Evolutionary conservation across 2,797 vertebrate species (phyloP), one percentile per base, ranked within the genome.

Genomic region (Sylvia borin): DNA sequence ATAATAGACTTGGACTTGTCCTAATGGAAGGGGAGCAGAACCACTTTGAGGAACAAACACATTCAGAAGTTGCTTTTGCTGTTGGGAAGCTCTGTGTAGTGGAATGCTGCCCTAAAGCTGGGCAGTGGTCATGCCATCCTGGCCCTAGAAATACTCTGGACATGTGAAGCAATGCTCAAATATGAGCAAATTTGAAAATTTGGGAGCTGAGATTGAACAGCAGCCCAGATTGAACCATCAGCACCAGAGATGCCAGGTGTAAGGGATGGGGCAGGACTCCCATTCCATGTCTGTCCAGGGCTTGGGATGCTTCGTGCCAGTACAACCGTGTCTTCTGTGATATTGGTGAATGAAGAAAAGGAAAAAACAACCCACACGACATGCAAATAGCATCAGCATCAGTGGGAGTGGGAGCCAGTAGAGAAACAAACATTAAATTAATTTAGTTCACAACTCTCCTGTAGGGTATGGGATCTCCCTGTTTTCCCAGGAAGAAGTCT

Each of bases 371-470:
- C 78, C 32, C 3, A 77, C 72, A 66, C 20, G 2, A 85, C 54
- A 83, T 85, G 76, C 92, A 92, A 92, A 90, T 92, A 91, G 82
- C 92, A 79, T 85, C 90, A 66, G 92, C 92, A 95, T 97, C 90
- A 88, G 66, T 88, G 85, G 85, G 85, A 94, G 87, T 1, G 88
- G 94, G 95, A 96, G 91, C 77, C 94, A 38, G 19, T 88, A 61
- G 66, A 89, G 90, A 96, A 97, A 97, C 88, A 97, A 97, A 97
- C 95, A 96, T 96, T 92, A 94, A 97, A 97, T 95, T 96, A 97
- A 97, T 96, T 96, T 97, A 95, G 96, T 96, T 97, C 96, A 96
- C 95, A 96, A 95, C 90, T 97, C 93, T 96, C 95, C 95, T 97
- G 95, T 96, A 95, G 95, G 95, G 96, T 95, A 93, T 95, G 95